These are phyloP conservation scores for Cosmopolites sordidus DNA, from an alignment of 2,888 invertebrate genomes.

Conservation along the genomic window DNA sequence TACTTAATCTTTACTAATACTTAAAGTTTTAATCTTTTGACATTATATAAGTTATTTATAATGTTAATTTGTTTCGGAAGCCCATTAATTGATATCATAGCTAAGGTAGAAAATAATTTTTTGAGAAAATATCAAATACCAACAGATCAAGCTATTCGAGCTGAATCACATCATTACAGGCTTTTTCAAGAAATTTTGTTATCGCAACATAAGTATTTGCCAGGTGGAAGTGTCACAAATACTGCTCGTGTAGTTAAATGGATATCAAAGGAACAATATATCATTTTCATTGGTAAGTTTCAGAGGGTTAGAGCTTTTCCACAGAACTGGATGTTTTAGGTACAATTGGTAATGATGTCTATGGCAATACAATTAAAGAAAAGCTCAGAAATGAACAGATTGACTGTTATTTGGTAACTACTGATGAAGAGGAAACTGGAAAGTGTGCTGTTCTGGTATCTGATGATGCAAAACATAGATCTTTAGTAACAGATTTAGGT, in stretches of 20 bases:
- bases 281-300: conserved; percentile 11
- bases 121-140: conserved; percentile 12
- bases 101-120: conserved; percentile 3
- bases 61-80: conserved; percentile 20
- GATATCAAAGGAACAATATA: conserved; percentile 2
- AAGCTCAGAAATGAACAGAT: conserved; percentile 9
- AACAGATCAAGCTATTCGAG: not conserved
- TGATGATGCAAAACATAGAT: conserved; percentile 8
- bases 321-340: no score
- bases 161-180: not conserved
- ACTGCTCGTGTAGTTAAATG: conserved; percentile 12
- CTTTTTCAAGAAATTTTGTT: conserved; percentile 9
- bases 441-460: conserved; percentile 13
- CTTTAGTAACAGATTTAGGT: conserved; percentile 11
- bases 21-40: no score
- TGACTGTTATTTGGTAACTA: not conserved
- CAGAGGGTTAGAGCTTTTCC: no score
- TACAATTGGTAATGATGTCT: conserved; percentile 9
- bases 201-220: conserved; percentile 2
- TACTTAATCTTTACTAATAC: not conserved
- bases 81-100: conserved; percentile 15
- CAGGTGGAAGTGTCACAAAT: conserved; percentile 18
- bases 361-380: conserved; percentile 4
- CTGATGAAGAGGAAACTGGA: conserved; percentile 4
- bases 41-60: no score